phyloP scores from a whole-genome alignment of 2,797 vertebrate genomes.

The Mormyrus proboscirostris region DNA sequence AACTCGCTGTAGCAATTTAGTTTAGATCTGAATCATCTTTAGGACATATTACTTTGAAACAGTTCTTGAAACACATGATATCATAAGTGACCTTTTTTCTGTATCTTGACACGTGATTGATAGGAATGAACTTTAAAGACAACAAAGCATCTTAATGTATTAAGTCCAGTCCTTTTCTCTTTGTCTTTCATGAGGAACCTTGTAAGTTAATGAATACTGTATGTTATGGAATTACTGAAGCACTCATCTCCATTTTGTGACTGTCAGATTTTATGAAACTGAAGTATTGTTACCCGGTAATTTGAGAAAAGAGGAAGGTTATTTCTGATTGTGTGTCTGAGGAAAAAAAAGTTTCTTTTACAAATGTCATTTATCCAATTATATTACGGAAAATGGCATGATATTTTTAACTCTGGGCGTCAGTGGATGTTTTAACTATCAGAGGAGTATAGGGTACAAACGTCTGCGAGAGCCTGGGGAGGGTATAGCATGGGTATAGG shows the following conservation, averaged over 20 bases:
- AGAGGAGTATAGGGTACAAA: neutral
- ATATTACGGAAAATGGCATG: neutral
- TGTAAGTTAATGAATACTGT: conserved; percentile 6
- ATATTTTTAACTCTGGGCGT: neutral
- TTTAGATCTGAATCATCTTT: conserved; percentile 1
- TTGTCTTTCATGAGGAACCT: neutral
- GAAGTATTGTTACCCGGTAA: neutral
- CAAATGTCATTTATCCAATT: conserved; percentile 11
- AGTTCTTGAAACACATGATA: conserved; percentile 5
- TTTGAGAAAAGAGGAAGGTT: neutral
- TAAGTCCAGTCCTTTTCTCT: neutral
- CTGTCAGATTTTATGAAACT: neutral
- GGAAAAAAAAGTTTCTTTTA: neutral
- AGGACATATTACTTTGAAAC: conserved; percentile 3
- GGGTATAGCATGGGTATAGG: neutral
- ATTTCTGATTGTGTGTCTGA: neutral
- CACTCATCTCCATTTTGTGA: neutral
- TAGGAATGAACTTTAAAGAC: conserved; percentile 2
- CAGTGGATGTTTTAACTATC: neutral
- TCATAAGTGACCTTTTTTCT: conserved; percentile 9
- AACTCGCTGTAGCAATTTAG: neutral
- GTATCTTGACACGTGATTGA: conserved; percentile 15
- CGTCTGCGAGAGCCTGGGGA: neutral
- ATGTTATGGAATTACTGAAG: neutral
- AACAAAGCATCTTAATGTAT: neutral